phyloP scores from a whole-genome alignment of 2,888 invertebrate species.

The Synanthedon formicaeformis region DNA sequence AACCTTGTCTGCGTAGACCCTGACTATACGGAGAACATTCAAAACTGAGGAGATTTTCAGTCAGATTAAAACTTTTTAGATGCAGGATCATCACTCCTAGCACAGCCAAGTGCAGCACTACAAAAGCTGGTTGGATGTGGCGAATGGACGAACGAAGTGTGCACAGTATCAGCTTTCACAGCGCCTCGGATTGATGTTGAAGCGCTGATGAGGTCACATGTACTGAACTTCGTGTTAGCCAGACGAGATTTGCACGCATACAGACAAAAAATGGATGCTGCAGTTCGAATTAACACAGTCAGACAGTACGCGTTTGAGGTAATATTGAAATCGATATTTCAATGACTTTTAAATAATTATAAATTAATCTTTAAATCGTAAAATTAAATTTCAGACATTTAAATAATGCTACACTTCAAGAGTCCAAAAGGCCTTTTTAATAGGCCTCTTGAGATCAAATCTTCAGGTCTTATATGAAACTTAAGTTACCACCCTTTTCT shows the following conservation, averaged over 20 bases:
- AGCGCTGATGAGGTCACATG: conserved; percentile 81
- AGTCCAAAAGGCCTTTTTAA: background rate
- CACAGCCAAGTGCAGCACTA: conserved; percentile 90
- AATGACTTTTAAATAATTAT: background rate
- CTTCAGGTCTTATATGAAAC: too few species aligned
- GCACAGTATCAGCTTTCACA: conserved; percentile 47
- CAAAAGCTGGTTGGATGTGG: conserved; percentile 77
- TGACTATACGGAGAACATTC: too few species aligned
- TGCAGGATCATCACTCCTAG: conserved; percentile 83
- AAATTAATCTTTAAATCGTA: background rate
- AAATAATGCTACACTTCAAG: too few species aligned
- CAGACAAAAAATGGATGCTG: conserved; percentile 88
- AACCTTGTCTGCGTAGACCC: too few species aligned
- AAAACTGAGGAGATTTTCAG: too few species aligned
- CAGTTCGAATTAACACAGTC: conserved; percentile 82
- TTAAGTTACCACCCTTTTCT: too few species aligned
- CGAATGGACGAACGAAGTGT: conserved; percentile 20
- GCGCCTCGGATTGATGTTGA: conserved; percentile 56
- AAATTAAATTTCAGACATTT: background rate
- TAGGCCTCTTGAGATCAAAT: too few species aligned
- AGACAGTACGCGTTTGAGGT: conserved; percentile 91
- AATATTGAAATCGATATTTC: conserved; percentile 2
- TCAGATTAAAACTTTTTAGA: conserved; percentile 44
- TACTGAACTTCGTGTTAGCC: conserved; percentile 87
- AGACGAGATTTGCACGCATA: conserved; percentile 87